phyloP scores from a whole-genome alignment of 1,140 invertebrate species.

The Bombus polaris region DNA sequence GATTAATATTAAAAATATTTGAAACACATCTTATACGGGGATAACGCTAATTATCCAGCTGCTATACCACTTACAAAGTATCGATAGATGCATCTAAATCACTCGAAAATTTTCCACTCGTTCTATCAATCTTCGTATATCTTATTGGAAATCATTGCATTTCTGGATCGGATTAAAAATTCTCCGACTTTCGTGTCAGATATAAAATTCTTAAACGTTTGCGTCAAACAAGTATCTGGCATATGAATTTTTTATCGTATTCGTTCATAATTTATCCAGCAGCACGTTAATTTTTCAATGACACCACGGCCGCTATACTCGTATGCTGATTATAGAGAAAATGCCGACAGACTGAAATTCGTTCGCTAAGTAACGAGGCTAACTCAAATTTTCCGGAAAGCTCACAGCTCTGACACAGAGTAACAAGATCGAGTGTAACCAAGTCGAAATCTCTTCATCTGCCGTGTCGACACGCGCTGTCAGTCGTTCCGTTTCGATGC shows the following conservation, averaged over 20 bases:
- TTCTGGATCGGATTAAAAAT: background rate
- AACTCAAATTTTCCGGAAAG: constrained; percentile 55
- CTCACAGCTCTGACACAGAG: constrained; percentile 32
- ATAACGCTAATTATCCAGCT: background rate
- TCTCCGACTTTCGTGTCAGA: background rate
- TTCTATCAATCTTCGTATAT: background rate
- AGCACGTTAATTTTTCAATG: background rate
- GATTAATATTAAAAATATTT: background rate
- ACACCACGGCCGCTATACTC: background rate
- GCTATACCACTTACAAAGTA: background rate
- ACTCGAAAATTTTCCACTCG: background rate
- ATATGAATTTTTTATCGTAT: background rate
- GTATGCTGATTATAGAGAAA: background rate
- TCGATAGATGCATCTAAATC: background rate
- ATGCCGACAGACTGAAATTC: background rate
- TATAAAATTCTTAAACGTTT: background rate
- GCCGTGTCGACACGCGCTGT: constrained; percentile 47
- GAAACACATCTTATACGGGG: background rate
- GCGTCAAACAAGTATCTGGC: background rate
- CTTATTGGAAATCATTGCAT: background rate
- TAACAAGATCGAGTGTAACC: constrained; percentile 63
- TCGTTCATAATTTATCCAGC: background rate
- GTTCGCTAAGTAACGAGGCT: constrained; percentile 35
- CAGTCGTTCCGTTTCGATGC: constrained; percentile 56
- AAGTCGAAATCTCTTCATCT: constrained; percentile 58